Percentiles rank a stretch among this genome's conserved stretches.
phyloP scores from a whole-genome alignment of 2,888 invertebrate genomes.

The Drosophila monieri region DNA sequence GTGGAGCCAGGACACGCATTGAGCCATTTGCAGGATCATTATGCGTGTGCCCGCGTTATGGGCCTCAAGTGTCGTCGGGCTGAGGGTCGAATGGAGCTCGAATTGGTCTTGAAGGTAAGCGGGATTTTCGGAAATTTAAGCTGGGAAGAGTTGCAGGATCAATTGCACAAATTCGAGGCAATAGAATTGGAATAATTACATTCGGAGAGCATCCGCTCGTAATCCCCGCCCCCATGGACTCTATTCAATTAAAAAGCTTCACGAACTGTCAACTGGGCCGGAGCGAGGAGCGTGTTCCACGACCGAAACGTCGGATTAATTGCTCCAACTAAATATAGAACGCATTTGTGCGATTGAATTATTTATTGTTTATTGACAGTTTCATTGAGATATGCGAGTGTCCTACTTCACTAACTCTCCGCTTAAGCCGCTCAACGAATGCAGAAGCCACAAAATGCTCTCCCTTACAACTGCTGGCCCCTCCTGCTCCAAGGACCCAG shows the following conservation, averaged over 20 bases:
- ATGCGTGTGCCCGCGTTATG: slow-evolving; percentile 75
- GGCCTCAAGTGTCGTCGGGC: slow-evolving; percentile 56
- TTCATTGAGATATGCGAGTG: slow-evolving; percentile 37
- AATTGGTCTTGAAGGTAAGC: slow-evolving; percentile 4
- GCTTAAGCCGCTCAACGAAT: slow-evolving; percentile 60
- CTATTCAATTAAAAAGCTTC: slow-evolving; percentile 7
- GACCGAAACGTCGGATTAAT: slow-evolving; percentile 65
- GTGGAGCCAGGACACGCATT: slow-evolving; percentile 52
- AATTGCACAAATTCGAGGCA: not conserved
- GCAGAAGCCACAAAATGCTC: slow-evolving; percentile 28
- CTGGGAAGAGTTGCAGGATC: not conserved
- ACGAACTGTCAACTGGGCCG: slow-evolving; percentile 17
- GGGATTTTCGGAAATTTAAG: not conserved
- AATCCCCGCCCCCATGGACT: not conserved
- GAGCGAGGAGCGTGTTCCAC: slow-evolving; percentile 60
- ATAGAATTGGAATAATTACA: not conserved
- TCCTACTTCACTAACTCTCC: slow-evolving; percentile 26
- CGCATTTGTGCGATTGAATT: slow-evolving; percentile 44
- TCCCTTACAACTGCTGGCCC: no score
- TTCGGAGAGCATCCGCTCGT: not conserved
- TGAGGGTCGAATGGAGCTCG: slow-evolving; percentile 1
- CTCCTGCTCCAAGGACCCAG: not conserved
- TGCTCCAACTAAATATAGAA: slow-evolving; percentile 49
- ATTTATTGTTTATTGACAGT: slow-evolving; percentile 64
- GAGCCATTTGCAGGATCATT: slow-evolving; percentile 73